Conservation (phyloP, 1,140 invertebrate species). For the Macrobrachium nipponense region DNA sequence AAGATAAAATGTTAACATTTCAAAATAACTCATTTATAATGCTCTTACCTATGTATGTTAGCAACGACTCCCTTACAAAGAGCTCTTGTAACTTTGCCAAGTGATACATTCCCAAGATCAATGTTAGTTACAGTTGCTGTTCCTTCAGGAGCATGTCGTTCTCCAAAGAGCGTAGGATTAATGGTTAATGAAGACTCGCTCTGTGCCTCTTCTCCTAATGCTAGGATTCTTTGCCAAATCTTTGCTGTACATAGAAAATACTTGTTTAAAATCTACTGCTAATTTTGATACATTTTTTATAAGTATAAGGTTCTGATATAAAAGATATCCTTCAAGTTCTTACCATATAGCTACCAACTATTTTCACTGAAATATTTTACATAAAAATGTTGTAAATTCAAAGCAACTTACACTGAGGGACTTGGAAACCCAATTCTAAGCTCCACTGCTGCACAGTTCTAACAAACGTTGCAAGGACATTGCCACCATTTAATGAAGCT, state of each 20-base stretch:
- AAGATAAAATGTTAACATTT: neutral
- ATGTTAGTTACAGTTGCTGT: conserved; percentile 79
- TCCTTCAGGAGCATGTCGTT: conserved; percentile 79
- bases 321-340: no score
- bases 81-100: conserved; percentile 80
- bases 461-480: conserved; percentile 85
- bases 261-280: no score
- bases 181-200: conserved; percentile 66
- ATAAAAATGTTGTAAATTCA: neutral
- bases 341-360: no score
- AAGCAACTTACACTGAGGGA: conserved; percentile 76
- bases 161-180: conserved; percentile 80
- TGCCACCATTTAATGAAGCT: conserved; percentile 89
- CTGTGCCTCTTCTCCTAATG: conserved; percentile 73
- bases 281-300: no score
- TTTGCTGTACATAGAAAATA: conserved; percentile 72
- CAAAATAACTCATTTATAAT: conserved; percentile 6
- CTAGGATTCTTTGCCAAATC: conserved; percentile 82
- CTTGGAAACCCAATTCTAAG: conserved; percentile 79
- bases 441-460: conserved; percentile 86
- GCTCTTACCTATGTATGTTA: conserved; percentile 77
- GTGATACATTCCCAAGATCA: conserved; percentile 77
- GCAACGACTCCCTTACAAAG: conserved; percentile 83
- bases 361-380: no score
- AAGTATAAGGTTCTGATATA: no score